Percentiles rank a stretch among this genome's conserved stretches.
Conservation (phyloP, 2,113 vertebrate genomes). For the Tauraco erythrolophus region DNA sequence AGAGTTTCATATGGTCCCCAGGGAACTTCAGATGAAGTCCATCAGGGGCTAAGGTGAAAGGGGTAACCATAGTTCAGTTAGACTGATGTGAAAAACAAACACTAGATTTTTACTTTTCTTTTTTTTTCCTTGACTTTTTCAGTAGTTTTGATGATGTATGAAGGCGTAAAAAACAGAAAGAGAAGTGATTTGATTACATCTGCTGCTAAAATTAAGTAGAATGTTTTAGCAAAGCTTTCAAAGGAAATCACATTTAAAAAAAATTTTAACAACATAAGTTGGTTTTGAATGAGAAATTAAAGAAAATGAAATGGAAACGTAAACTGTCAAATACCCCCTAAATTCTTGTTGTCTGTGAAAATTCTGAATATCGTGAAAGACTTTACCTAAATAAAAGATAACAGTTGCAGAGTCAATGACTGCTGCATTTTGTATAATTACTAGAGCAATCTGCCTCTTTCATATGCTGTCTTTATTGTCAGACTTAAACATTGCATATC, state of each 20-base stretch:
- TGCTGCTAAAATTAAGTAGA: background rate
- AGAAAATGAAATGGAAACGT: background rate
- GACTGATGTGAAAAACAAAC: background rate
- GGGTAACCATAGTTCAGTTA: background rate
- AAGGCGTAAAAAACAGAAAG: background rate
- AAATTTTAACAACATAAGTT: background rate
- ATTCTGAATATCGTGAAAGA: background rate
- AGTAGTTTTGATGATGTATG: background rate
- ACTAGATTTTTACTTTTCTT: background rate
- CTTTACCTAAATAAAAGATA: background rate
- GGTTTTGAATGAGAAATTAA: background rate
- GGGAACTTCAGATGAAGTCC: background rate
- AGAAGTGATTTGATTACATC: background rate
- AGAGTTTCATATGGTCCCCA: background rate
- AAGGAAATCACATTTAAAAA: background rate
- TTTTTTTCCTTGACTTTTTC: background rate
- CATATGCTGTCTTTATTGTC: background rate
- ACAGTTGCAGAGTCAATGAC: background rate
- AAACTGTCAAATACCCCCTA: background rate
- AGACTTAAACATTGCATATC: background rate
- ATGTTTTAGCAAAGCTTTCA: conserved; percentile 1
- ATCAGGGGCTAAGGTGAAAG: background rate
- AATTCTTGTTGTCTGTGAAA: background rate
- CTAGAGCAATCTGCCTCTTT: background rate
- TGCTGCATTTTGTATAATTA: background rate